These are phyloP conservation scores for Palythoa grandiflora DNA, from an alignment of 92 coral and sea anemone species.

Conservation along the genomic window DNA sequence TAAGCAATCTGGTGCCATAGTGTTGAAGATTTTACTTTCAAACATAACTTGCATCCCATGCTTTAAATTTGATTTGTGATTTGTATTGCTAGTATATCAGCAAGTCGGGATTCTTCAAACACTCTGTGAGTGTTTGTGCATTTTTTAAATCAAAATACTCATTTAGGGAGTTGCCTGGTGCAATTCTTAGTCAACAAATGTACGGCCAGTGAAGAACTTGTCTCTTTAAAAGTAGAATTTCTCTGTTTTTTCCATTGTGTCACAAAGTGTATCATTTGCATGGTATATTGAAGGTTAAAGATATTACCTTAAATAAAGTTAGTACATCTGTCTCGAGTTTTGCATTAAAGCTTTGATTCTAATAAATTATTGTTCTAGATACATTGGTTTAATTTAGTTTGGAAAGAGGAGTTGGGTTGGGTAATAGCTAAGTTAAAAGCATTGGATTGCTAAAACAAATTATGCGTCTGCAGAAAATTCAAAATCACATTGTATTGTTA, in stretches of 20 bases:
- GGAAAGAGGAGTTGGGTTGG: too few species aligned
- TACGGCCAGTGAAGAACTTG: slow-evolving; percentile 4
- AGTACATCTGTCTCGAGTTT: background rate
- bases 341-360: too few species aligned
- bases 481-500: too few species aligned
- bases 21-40: background rate
- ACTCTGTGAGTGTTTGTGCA: slow-evolving; percentile 37
- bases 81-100: background rate
- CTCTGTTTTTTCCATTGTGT: background rate
- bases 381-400: too few species aligned
- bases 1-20: background rate
- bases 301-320: background rate
- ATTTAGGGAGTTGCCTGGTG: slow-evolving; percentile 33
- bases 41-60: background rate
- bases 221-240: background rate
- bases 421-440: too few species aligned
- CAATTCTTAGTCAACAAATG: slow-evolving; percentile 21
- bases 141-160: background rate
- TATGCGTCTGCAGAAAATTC: too few species aligned
- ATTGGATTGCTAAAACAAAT: too few species aligned
- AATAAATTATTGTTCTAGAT: too few species aligned
- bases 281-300: background rate
- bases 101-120: slow-evolving; percentile 2
- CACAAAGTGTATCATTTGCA: background rate
- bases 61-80: slow-evolving; percentile 8